Percentiles rank a stretch among this genome's conserved stretches.
Conservation (phyloP, 2,797 vertebrate genomes). For the Choloepus didactylus region DNA sequence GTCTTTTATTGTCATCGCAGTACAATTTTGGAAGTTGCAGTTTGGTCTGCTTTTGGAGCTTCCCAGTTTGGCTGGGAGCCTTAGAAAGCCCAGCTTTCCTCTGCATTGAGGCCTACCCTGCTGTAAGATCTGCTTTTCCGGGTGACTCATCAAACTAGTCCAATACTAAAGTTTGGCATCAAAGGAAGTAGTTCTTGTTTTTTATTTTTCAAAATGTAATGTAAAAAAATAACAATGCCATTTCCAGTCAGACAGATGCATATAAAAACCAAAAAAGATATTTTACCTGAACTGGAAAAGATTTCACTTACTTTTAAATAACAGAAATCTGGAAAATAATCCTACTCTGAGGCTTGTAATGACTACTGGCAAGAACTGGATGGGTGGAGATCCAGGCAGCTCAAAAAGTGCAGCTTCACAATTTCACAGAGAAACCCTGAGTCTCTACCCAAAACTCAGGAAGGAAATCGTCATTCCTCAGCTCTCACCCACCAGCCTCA, state of each 20-base stretch:
- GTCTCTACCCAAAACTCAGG: neutral
- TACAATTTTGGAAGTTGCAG: neutral
- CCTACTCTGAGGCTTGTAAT: conserved; percentile 9
- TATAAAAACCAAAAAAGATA: conserved; percentile 46
- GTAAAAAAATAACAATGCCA: conserved; percentile 64
- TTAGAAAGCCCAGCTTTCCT: neutral
- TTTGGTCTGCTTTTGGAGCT: neutral
- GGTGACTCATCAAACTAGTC: neutral
- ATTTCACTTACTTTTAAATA: conserved; percentile 54
- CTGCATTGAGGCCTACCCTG: neutral
- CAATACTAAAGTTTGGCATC: conserved; percentile 36
- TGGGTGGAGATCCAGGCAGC: conserved; percentile 2
- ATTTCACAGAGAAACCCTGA: neutral
- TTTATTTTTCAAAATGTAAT: conserved; percentile 40
- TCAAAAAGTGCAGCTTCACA: conserved; percentile 20
- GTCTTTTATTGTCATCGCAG: neutral
- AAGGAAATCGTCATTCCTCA: neutral
- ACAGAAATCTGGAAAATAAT: conserved; percentile 68
- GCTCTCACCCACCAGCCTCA: neutral
- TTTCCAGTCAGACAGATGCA: neutral
- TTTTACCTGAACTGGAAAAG: conserved; percentile 48
- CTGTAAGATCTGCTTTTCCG: neutral
- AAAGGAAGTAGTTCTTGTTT: neutral
- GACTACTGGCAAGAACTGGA: neutral
- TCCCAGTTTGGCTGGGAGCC: neutral